Evolutionary conservation across 92 coral and sea anemone species (phyloP).

Genomic region (Epizoanthus fatuus): DNA sequence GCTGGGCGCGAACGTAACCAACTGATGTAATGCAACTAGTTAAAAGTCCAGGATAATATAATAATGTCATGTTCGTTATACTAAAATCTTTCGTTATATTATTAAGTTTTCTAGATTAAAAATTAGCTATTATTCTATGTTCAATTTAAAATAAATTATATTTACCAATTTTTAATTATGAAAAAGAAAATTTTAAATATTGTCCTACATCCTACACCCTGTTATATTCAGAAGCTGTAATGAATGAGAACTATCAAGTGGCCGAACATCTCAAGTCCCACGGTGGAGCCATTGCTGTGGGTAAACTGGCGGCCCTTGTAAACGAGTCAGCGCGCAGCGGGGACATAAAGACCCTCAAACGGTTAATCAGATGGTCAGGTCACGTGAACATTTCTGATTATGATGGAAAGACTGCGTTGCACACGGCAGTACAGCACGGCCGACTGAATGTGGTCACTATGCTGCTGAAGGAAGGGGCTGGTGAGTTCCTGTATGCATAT

Average conservation of each 20-base stretch:
- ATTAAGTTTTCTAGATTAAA: too few relatives aligned
- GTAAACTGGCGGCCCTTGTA: conserved; percentile 80
- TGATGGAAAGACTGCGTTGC: conserved; percentile 92
- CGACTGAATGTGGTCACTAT: conserved; percentile 75
- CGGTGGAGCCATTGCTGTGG: conserved; percentile 83
- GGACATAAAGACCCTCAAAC: conserved; percentile 79
- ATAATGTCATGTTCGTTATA: too few relatives aligned
- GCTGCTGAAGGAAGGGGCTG: conserved; percentile 90
- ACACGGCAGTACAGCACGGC: conserved; percentile 81
- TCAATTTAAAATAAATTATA: too few relatives aligned
- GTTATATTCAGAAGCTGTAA: conserved; percentile 79
- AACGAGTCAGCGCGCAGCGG: conserved; percentile 81
- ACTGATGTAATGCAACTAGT: too few relatives aligned
- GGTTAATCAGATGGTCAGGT: conserved; percentile 90
- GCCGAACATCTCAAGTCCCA: conserved; percentile 92
- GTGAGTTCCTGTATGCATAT: conserved; percentile 37
- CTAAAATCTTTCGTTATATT: too few relatives aligned
- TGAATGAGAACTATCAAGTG: conserved; percentile 82
- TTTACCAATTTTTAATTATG: too few relatives aligned
- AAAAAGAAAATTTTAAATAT: too few relatives aligned
- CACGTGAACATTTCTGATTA: conserved; percentile 85
- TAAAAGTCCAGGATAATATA: too few relatives aligned
- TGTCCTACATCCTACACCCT: neutral
- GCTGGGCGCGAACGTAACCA: too few relatives aligned
- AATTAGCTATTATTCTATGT: too few relatives aligned